Conservation (phyloP, 2,797 vertebrate genomes). For the Sebastiscus albofasciatus region DNA sequence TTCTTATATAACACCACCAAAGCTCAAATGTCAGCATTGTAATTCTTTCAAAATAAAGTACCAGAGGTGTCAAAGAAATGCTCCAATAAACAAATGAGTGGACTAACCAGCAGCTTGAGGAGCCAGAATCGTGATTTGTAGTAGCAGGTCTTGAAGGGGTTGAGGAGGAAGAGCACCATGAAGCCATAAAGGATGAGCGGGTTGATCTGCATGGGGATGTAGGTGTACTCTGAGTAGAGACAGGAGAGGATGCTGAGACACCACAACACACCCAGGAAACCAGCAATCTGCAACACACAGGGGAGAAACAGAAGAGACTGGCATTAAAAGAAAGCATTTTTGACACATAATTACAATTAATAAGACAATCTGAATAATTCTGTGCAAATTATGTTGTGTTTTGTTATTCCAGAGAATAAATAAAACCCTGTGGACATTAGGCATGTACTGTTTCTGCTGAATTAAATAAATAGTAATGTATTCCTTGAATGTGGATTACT, state of each 20-base stretch:
- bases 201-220: slow-evolving; percentile 93
- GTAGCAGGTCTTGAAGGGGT: slow-evolving; percentile 96
- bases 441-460: slow-evolving; percentile 4
- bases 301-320: slow-evolving; percentile 4
- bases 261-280: slow-evolving; percentile 96
- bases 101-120: slow-evolving; percentile 95
- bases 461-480: background rate
- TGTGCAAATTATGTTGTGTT: background rate
- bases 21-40: background rate
- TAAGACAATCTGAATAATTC: slow-evolving; percentile 9
- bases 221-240: slow-evolving; percentile 88
- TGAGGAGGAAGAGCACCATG: slow-evolving; percentile 97
- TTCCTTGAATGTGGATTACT: slow-evolving; percentile 12
- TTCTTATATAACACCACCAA: background rate
- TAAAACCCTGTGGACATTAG: background rate
- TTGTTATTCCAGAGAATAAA: background rate
- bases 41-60: slow-evolving; percentile 2
- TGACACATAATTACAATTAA: slow-evolving; percentile 20
- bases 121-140: slow-evolving; percentile 99
- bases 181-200: slow-evolving; percentile 95
- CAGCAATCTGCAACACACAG: slow-evolving; percentile 88
- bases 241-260: slow-evolving; percentile 96
- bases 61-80: background rate
- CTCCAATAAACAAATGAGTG: background rate
- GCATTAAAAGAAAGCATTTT: slow-evolving; percentile 17